These are phyloP conservation scores for Hippocampus guttulatus DNA, from an alignment of 2,113 vertebrate genomes.

Conservation along the genomic window DNA sequence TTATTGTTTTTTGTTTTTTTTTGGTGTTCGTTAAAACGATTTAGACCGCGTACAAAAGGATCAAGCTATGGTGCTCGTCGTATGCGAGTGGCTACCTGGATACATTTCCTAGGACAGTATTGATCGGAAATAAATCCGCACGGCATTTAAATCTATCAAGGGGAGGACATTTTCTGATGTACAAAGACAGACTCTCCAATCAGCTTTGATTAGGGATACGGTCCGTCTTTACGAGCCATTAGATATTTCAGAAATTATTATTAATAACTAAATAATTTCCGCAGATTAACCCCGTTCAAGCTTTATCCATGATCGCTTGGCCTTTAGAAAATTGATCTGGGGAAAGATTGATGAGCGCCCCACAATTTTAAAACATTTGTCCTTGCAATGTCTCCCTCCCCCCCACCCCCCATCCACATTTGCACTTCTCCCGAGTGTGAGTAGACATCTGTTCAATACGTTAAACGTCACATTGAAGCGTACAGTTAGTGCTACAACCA, in stretches of 20 bases:
- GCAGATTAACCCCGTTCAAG: constrained; percentile 76
- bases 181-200: constrained; percentile 69
- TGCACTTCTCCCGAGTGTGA: constrained; percentile 13
- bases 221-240: constrained; percentile 72
- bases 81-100: constrained; percentile 36
- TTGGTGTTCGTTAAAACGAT: too few relatives aligned
- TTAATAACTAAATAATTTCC: constrained; percentile 81
- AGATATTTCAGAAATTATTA: constrained; percentile 78
- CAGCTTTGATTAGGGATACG: constrained; percentile 75
- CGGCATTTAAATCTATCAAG: constrained; percentile 53
- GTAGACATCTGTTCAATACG: constrained; percentile 65
- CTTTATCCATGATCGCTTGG: constrained; percentile 68
- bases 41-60: background rate
- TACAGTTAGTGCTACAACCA: background rate
- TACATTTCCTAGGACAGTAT: constrained; percentile 30
- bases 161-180: constrained; percentile 50
- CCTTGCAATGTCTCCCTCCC: constrained; percentile 60
- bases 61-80: constrained; percentile 11
- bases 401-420: constrained; percentile 12
- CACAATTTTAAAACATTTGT: constrained; percentile 69
- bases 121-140: constrained; percentile 42
- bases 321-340: constrained; percentile 77
- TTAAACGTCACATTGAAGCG: constrained; percentile 73
- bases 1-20: too few relatives aligned
- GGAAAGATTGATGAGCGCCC: constrained; percentile 75